These are phyloP conservation scores for Troides helena DNA, from an alignment of 2,888 invertebrate genomes.

Conservation along the genomic window DNA sequence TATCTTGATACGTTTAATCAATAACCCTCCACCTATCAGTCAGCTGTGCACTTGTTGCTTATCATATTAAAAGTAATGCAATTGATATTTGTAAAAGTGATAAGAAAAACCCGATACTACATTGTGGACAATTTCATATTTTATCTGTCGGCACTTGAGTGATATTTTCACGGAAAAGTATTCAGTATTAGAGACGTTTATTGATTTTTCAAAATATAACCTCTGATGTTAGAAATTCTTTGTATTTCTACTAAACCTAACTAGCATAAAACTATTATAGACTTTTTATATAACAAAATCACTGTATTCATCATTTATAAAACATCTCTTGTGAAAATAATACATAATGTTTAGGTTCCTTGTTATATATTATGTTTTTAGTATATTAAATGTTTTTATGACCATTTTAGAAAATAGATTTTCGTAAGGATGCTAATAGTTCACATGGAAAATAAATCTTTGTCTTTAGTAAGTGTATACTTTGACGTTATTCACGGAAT, in stretches of 20 bases:
- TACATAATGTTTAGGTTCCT: too few species aligned
- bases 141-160: background rate
- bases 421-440: too few species aligned
- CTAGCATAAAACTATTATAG: too few species aligned
- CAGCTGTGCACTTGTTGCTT: conserved; percentile 11
- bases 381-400: too few species aligned
- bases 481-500: background rate
- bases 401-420: too few species aligned
- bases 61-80: conserved; percentile 12
- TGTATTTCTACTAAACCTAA: too few species aligned
- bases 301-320: too few species aligned
- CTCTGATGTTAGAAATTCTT: background rate
- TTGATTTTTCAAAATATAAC: background rate
- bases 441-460: background rate
- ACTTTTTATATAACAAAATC: too few species aligned
- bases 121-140: conserved; percentile 4
- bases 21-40: conserved; percentile 17
- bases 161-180: background rate
- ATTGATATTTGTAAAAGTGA: conserved; percentile 6
- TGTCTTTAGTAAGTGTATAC: background rate
- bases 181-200: background rate
- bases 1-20: conserved; percentile 26
- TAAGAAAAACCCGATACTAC: background rate
- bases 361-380: too few species aligned
- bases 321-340: too few species aligned